Evolutionary conservation across 2,888 invertebrate genomes (phyloP), one percentile per base, ranked within the genome.

Genomic region (Ellobium chinense): DNA sequence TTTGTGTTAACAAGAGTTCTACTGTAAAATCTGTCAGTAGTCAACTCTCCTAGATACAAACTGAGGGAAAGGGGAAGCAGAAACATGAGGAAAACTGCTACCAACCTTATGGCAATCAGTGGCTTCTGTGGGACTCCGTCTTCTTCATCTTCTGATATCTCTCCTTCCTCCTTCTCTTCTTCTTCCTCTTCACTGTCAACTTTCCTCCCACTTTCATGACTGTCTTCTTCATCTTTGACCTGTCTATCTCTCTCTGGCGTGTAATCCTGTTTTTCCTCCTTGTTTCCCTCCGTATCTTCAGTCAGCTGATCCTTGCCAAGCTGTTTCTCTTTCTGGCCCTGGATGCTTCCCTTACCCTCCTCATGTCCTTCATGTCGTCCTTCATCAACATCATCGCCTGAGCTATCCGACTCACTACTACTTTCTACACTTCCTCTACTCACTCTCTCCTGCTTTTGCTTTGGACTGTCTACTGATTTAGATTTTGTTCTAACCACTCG

Each of bases 111-210:
- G 3, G 73, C 73, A 31, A 73, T 79, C 2, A 79, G 72, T 63
- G 79, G 79, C 39, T 46, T 83, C 70, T 56, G 56, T 21, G 56
- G 58, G 14, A 27, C 65, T n/a, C 56, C 63, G 27, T 74, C 65
- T 29, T 74, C 65, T 29, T 73, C 58, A 24, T 80, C 78, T 56
- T 62, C 65, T 24, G 75, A 69, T 24, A 74, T 39, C 46, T 63
- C 79, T 34, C 78, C 78, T 73, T 68, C 84, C 69, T 84, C 84
- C 62, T 84, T 84, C 78, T 62, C 82, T 78, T 31, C 73, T n/a
- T n/a, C n/a, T 77, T 62, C 82, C 80, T 39, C 66, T 27, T 77
- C 72, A 34, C 60, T 56, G 9, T 66, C 75, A 14, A 31, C 65
- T 37, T 80, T 68, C 29, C 58, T 56, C 37, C 46, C 27, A 29